Percentiles rank a stretch among this genome's conserved stretches.
Evolutionary conservation across 2,113 vertebrate species (phyloP).

Genomic region (Thomomys bottae): DNA sequence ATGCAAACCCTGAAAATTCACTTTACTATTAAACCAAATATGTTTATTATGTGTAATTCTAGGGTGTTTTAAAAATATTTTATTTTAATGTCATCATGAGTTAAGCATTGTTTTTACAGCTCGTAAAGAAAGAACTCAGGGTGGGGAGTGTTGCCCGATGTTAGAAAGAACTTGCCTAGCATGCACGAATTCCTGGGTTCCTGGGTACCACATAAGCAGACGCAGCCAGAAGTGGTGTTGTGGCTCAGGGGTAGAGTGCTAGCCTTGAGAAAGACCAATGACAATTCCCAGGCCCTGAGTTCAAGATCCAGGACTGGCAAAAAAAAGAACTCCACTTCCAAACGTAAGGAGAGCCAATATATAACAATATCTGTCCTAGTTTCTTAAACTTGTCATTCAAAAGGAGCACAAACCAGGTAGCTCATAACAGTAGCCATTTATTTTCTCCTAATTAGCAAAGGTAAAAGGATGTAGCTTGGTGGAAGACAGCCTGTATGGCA

Average conservation of each 20-base stretch:
- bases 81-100: not conserved
- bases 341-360: not conserved
- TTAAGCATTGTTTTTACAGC: not conserved
- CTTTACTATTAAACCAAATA: constrained; percentile 17
- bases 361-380: not conserved
- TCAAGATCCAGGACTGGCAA: too few relatives aligned
- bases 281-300: too few relatives aligned
- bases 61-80: not conserved
- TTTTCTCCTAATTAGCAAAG: not conserved
- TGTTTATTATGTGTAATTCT: not conserved
- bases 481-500: too few relatives aligned
- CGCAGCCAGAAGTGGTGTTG: too few relatives aligned
- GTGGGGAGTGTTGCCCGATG: too few relatives aligned
- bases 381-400: not conserved
- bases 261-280: too few relatives aligned
- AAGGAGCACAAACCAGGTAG: not conserved
- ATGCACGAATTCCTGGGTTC: too few relatives aligned
- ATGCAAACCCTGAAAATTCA: constrained; percentile 32
- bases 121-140: constrained; percentile 1
- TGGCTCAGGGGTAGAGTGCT: too few relatives aligned
- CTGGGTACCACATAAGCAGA: too few relatives aligned
- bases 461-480: not conserved
- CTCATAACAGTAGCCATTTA: not conserved
- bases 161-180: too few relatives aligned
- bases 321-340: not conserved